Conservation (phyloP, 2,797 vertebrate species). For the Sebastes goodei region DNA sequence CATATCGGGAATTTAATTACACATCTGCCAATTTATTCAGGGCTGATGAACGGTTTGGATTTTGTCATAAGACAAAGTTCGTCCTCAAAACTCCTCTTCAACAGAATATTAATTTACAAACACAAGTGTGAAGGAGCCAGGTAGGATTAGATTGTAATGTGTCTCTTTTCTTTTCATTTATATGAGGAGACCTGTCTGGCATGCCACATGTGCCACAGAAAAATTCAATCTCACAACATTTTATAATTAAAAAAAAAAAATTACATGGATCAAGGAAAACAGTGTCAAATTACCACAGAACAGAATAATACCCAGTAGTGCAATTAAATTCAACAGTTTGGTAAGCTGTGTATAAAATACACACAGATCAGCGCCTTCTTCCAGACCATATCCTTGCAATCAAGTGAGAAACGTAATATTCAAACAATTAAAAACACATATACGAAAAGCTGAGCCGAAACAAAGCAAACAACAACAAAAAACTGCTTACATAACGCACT, state of each 20-base stretch:
- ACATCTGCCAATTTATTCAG: constrained; percentile 19
- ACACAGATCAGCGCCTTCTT: constrained; percentile 76
- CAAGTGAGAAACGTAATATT: constrained; percentile 56
- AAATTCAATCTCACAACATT: constrained; percentile 69
- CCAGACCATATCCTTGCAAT: constrained; percentile 67
- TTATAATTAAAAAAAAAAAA: constrained; percentile 54
- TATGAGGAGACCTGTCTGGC: constrained; percentile 38
- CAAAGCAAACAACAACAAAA: constrained; percentile 24
- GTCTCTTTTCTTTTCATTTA: constrained; percentile 35
- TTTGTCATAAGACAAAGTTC: constrained; percentile 2
- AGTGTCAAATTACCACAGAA: constrained; percentile 68
- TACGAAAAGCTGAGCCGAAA: constrained; percentile 30
- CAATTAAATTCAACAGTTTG: constrained; percentile 84
- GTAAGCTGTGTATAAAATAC: constrained; percentile 79
- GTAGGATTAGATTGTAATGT: constrained; percentile 28
- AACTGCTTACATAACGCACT: constrained; percentile 24
- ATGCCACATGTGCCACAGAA: constrained; percentile 50
- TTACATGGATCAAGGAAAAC: constrained; percentile 57
- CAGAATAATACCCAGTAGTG: constrained; percentile 81
- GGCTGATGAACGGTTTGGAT: constrained; percentile 1
- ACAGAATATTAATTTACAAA: constrained; percentile 31
- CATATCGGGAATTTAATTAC: constrained; percentile 4
- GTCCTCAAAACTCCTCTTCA: constrained; percentile 6
- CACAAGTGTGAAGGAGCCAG: constrained; percentile 28
- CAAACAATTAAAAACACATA: constrained; percentile 51